Evolutionary conservation across 2,888 invertebrate genomes (phyloP).

Genomic region (Cecidostiba fungosa): DNA sequence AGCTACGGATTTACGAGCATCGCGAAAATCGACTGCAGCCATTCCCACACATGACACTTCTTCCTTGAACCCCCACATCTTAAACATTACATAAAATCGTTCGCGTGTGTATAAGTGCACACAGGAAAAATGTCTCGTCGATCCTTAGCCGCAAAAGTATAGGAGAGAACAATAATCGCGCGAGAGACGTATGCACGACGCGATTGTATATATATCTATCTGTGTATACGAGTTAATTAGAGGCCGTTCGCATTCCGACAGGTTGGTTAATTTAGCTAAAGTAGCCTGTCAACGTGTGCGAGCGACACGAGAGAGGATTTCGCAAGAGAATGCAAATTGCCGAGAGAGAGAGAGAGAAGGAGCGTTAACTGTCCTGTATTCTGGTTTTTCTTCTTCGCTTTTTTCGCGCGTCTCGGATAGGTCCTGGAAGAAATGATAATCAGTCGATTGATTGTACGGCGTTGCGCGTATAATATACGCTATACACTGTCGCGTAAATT

Average conservation of each 20-base stretch:
- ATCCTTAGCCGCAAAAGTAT: not conserved
- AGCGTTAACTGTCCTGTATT: not conserved
- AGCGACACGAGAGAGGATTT: slow-evolving; percentile 18
- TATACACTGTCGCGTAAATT: not conserved
- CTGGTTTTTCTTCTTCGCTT: slow-evolving; percentile 8
- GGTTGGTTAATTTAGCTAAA: slow-evolving; percentile 58
- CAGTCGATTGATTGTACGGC: not conserved
- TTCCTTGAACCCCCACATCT: not conserved
- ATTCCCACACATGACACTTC: not conserved
- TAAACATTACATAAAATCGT: not conserved
- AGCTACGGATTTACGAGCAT: not conserved
- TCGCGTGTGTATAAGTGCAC: not conserved
- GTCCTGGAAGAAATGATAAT: not conserved
- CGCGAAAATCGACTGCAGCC: not conserved
- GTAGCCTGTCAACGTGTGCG: slow-evolving; percentile 52
- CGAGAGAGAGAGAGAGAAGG: not conserved
- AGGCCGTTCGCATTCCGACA: slow-evolving; percentile 62
- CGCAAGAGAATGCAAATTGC: slow-evolving; percentile 58
- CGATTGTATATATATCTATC: not conserved
- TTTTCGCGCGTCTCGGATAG: not conserved
- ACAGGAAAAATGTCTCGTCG: too few relatives aligned
- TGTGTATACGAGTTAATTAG: slow-evolving; percentile 60
- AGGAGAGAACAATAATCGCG: not conserved
- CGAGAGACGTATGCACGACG: not conserved
- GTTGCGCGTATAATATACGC: not conserved